Conservation (phyloP, 2,797 vertebrate species). For the Alca torda region DNA sequence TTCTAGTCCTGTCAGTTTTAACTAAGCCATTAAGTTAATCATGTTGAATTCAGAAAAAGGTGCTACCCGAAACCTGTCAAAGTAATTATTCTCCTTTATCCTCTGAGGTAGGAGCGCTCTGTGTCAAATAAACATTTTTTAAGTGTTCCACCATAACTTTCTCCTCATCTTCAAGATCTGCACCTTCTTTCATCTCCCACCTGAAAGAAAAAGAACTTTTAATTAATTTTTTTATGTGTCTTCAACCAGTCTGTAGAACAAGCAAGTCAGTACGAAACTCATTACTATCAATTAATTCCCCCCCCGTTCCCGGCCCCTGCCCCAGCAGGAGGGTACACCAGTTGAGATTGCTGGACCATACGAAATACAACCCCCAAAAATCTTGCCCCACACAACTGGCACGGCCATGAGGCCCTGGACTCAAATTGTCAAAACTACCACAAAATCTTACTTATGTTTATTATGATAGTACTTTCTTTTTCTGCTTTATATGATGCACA, state of each 20-base stretch:
- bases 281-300: neutral
- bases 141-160: conserved; percentile 84
- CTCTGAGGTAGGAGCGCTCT: conserved; percentile 48
- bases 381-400: neutral
- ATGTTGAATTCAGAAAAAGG: neutral
- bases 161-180: conserved; percentile 86
- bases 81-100: conserved; percentile 57
- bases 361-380: neutral
- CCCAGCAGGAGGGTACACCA: fast-evolving
- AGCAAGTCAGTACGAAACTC: neutral
- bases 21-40: neutral
- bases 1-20: conserved; percentile 19
- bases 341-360: neutral
- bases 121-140: conserved; percentile 78
- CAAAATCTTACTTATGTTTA: neutral
- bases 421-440: neutral
- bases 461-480: neutral
- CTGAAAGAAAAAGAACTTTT: conserved; percentile 79
- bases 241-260: neutral
- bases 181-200: conserved; percentile 91
- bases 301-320: no score
- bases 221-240: neutral
- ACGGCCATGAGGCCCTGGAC: neutral
- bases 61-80: neutral
- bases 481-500: neutral